Evolutionary conservation across 2,113 vertebrate species (phyloP).

Genomic region (Macrotis lagotis): DNA sequence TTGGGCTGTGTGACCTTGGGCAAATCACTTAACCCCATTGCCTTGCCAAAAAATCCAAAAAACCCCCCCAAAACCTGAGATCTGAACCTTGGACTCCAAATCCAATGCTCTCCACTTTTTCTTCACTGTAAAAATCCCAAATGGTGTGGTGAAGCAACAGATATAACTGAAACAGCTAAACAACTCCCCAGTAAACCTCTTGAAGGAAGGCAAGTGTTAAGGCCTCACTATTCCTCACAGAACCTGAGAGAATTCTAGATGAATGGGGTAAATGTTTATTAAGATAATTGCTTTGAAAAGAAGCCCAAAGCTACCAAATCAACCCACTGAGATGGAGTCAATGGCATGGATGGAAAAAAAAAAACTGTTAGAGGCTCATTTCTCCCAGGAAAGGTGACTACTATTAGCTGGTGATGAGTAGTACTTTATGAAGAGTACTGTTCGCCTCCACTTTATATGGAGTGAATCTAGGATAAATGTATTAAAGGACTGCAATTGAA

Average conservation of each 20-base stretch:
- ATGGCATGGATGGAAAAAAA: background rate
- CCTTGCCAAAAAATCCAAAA: too few species aligned
- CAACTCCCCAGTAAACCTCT: background rate
- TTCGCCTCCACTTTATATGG: background rate
- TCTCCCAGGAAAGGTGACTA: background rate
- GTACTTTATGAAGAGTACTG: too few species aligned
- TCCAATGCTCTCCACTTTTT: background rate
- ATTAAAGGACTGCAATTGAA: background rate
- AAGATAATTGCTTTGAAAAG: background rate
- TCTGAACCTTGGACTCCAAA: background rate
- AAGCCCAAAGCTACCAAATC: background rate
- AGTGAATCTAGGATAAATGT: background rate
- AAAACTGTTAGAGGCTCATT: background rate
- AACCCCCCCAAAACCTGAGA: too few species aligned
- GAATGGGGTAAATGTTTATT: background rate
- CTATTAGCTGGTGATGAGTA: background rate
- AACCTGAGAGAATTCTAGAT: background rate
- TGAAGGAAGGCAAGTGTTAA: background rate
- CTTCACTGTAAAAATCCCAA: background rate
- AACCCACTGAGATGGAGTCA: background rate
- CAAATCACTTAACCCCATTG: too few species aligned
- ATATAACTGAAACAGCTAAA: too few species aligned
- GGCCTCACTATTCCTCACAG: background rate
- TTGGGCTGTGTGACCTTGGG: too few species aligned
- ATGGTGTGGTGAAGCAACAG: too few species aligned